phyloP scores from a whole-genome alignment of 2,113 vertebrate genomes.

The Theristicus caerulescens region DNA sequence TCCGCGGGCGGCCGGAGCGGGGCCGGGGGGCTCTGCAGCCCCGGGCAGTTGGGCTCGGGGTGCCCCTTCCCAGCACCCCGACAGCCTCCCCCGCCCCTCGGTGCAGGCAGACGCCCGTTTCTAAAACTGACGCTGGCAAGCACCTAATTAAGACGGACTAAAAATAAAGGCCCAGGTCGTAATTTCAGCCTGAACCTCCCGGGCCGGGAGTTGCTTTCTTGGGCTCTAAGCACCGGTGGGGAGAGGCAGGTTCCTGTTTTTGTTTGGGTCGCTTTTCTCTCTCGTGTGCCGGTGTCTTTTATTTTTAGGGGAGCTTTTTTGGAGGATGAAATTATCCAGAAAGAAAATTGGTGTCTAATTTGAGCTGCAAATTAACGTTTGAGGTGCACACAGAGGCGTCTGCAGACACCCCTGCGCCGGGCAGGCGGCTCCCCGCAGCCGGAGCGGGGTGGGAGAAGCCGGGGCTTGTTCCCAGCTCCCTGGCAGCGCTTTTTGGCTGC shows the following conservation, averaged over 20 bases:
- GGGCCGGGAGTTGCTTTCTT: not conserved
- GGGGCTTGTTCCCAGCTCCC: not conserved
- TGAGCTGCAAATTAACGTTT: constrained; percentile 2
- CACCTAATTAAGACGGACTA: constrained; percentile 27
- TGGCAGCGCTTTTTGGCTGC: not conserved
- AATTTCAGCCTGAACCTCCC: not conserved
- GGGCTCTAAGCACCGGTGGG: not conserved
- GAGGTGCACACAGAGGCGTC: not conserved
- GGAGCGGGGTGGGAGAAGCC: not conserved
- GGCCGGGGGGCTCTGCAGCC: not conserved
- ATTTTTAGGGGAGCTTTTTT: constrained; percentile 40
- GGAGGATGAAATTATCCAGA: not conserved
- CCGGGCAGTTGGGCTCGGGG: not conserved
- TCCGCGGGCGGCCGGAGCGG: not conserved
- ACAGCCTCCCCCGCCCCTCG: not conserved
- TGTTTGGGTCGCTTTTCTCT: not conserved
- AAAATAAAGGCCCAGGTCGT: constrained; percentile 51
- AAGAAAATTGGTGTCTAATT: not conserved
- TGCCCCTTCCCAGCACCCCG: not conserved
- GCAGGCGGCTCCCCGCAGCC: not conserved
- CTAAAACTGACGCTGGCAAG: not conserved
- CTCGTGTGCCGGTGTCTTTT: not conserved
- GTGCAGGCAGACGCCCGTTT: not conserved
- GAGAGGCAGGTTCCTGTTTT: not conserved
- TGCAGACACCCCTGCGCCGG: not conserved